Base-by-base conservation (phyloP, 37 sponge, comb jelly and placozoan genomes). In the Ianthella basta region DNA sequence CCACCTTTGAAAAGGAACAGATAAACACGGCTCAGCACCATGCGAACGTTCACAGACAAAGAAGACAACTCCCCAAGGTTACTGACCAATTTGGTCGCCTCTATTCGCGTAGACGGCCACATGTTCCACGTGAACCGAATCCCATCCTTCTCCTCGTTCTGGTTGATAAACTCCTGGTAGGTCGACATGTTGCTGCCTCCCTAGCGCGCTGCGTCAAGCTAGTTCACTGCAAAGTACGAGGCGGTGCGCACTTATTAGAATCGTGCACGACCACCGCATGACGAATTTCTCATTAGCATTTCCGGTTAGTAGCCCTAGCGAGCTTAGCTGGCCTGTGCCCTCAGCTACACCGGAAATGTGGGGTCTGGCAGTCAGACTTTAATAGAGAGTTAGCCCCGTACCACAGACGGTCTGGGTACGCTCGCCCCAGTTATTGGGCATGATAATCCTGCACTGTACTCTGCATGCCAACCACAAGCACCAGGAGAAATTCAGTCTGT, bases 71-170 rank as follows among this genome's bases (percentile, higher is more conserved):
- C 35, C 32, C 40, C 37, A 5, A 21, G 19, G 33, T 57, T 16
- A 32, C 84, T 81, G 56, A 97, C 98, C 87, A 97, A 59, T 80
- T 97, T 94, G 27, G 97, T 85, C 0, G 96, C 90, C 72, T 99
- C 99, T 8, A 97, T 90, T 38, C 99, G 89, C 19, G 93, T 97
- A 34, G 91, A 86, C 3, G 99, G 99, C 99, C 97, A 99, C 25
- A 92, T 92, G 84, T 99, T 99, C 99, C 99, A 99, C 0, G 92
- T 93, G 44, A 99, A 87, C 55, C 99, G 68, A 12, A 99, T 91
- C 20, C 99, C 99, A 73, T 99, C 97, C 50, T 94, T 60, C 37
- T 97, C 95, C 66, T 99, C 99, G 65, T 95, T 97, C 65, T 97
- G 94, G 73, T 88, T 87, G 82, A 99, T 95, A 73, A 95, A 99